phyloP scores from a whole-genome alignment of 2,888 invertebrate species.

The Frankliniella intonsa region DNA sequence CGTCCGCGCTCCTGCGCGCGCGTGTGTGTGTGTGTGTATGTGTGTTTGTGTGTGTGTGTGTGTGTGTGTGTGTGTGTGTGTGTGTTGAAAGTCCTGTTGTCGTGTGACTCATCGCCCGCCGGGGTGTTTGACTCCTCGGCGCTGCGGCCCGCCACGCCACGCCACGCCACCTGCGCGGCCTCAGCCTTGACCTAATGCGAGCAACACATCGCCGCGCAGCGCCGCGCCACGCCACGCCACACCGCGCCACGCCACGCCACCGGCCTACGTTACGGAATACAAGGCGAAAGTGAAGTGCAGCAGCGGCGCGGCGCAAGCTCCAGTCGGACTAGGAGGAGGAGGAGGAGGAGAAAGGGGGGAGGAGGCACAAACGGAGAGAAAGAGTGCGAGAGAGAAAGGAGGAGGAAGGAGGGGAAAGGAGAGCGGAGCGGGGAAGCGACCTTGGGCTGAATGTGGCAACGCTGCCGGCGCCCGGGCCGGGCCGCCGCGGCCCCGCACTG shows the following conservation, averaged over 20 bases:
- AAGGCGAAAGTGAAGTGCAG: not conserved
- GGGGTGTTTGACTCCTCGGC: too few relatives aligned
- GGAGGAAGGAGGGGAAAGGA: constrained; percentile 1
- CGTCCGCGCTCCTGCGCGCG: too few relatives aligned
- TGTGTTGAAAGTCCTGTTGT: too few relatives aligned
- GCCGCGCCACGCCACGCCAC: not conserved
- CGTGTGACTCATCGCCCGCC: too few relatives aligned
- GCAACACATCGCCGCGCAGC: not conserved
- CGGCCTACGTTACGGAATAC: constrained; percentile 18
- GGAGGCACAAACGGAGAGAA: not conserved
- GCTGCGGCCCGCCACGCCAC: constrained; percentile 1
- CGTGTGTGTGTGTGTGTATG: too few relatives aligned
- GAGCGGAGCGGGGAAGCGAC: too few relatives aligned
- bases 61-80: too few relatives aligned
- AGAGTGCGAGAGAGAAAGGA: not conserved
- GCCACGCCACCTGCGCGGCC: constrained; percentile 17
- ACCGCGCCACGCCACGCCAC: not conserved
- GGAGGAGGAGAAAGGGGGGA: not conserved
- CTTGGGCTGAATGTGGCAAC: not conserved
- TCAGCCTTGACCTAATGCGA: constrained; percentile 27
- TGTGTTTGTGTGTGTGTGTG: too few relatives aligned
- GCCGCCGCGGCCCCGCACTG: not conserved
- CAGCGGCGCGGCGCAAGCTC: not conserved
- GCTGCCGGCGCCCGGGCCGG: not conserved
- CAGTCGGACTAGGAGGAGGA: not conserved